Base-by-base conservation (phyloP, 2,888 invertebrate genomes). In the Lepidochrysops patricia region DNA sequence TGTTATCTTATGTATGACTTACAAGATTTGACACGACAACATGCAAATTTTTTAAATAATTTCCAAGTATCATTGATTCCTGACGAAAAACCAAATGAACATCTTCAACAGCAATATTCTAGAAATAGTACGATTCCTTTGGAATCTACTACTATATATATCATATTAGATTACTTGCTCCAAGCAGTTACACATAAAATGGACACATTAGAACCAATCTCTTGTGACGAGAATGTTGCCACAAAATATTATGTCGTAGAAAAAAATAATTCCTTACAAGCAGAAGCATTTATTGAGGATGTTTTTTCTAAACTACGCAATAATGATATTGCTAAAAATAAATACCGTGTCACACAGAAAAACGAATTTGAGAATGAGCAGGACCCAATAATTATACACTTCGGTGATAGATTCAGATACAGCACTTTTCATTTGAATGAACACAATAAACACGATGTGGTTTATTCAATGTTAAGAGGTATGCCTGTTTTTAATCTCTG, bases 1-100 rank as follows among this genome's bases (percentile, higher is more conserved):
- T 90, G 89, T 66, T 88, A 72, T 62, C 77, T 90, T 3, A 77
- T 90, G 72, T 91, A 90, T 63, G 91, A 91, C 68, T 72, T 91
- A 48, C 87, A 90, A 69, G 91, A 91, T 66, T 77, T 91, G 54
- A 77, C 78, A 4, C 73, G 88, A 62, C 90, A 90, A 66, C 89
- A 91, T 68, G 48, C 56, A 2, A 76, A 84, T 66, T 91, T 89
- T 69, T 72, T 90, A 61, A 72, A 82, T 9, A 89, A 85, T 66
- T 88, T 91, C 82, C 76, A 81, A 63, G 75, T 84, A 50, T 74
- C 82, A 49, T 62, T 72, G 56, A 75, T 89, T 61, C 80, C 84
- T 2, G 63, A 73, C 54, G 73, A 73, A 19, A 37, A 60, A n/a
- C 69, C 76, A 13, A 63, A 70, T 6, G 15, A 12, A 19, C 2